Conservation (phyloP, 2,888 invertebrate species). For the Escarpia spicata region DNA sequence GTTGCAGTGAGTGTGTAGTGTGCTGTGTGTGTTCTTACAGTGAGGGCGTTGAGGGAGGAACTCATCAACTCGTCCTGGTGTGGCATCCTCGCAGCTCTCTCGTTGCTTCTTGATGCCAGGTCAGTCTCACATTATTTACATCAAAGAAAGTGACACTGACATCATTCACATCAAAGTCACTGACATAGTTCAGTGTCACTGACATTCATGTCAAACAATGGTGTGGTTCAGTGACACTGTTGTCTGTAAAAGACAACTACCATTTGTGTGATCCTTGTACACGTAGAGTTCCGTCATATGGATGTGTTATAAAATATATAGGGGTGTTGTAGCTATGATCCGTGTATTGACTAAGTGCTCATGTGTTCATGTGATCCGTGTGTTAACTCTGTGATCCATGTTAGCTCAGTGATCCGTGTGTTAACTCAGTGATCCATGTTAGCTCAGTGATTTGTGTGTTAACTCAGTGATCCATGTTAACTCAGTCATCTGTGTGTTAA, state of each 20-base stretch:
- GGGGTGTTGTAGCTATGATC: neutral
- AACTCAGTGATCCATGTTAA: neutral
- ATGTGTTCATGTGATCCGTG: too few relatives aligned
- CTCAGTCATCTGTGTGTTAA: neutral
- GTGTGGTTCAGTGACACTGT: neutral
- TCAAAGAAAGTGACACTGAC: neutral
- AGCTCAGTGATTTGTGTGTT: neutral
- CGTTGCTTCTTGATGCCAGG: conserved; percentile 91
- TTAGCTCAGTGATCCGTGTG: neutral
- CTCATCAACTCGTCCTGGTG: conserved; percentile 95
- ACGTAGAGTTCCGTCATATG: neutral
- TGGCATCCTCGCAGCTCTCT: conserved; percentile 89
- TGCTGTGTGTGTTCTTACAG: neutral
- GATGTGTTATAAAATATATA: neutral
- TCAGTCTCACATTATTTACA: conserved; percentile 50
- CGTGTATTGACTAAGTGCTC: neutral
- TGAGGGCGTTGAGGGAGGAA: conserved; percentile 68
- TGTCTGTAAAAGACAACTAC: neutral
- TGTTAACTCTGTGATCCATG: too few relatives aligned
- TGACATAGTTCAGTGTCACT: neutral
- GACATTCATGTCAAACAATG: neutral
- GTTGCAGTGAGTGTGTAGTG: too few relatives aligned
- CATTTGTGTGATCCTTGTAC: too few relatives aligned
- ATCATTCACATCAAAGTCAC: neutral
- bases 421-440: neutral